Base-by-base conservation (phyloP, 92 coral and sea anemone genomes). In the Micromussa lordhowensis region DNA sequence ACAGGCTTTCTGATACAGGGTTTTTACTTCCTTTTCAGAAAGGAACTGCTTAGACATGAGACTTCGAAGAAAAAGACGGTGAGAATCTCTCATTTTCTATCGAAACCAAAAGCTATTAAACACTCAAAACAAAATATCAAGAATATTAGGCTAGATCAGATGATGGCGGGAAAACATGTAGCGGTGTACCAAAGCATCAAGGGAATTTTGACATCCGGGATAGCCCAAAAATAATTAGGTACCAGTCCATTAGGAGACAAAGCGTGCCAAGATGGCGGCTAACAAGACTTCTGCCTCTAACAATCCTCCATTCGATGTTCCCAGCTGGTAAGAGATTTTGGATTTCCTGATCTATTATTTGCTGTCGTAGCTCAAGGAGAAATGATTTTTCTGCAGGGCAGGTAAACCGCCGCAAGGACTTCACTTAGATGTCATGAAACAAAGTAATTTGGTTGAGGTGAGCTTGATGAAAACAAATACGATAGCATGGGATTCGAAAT, bases 331-430 rank as follows among this genome's bases (percentile, higher is more conserved):
- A 88, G 94, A 74, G 15, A 57, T 44, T 24, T 0, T 49, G n/a
- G 48, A 84, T 73, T 48, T 5, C 29, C 44, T 57, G 75, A 16
- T 32, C 49, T 72, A 2, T 55, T 79, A 78, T 72, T 84, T 68
- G 73, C 6, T 13, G 16, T 61, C 66, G 72, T 68, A 40, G 55
- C 55, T 26, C 76, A 71, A 82, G 64, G 26, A 61, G 15, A 68
- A 26, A 35, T 75, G 69, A 35, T 81, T 53, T 82, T 64, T 40
- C n/a, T 38, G 31, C 76, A 97, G 99, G 99, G 98, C 97, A 36
- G 99, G 99, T 9, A 97, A 97, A 84, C 98, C 98, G 28, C 92
- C 98, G 24, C 98, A 93, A 70, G 99, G 99, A 48, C 93, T 97
- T 36, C 99, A 97, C 87, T 81, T 97, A 88, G 99, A 97, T 88